phyloP scores from a whole-genome alignment of 2,888 invertebrate species.

The Epicampocera succincta region DNA sequence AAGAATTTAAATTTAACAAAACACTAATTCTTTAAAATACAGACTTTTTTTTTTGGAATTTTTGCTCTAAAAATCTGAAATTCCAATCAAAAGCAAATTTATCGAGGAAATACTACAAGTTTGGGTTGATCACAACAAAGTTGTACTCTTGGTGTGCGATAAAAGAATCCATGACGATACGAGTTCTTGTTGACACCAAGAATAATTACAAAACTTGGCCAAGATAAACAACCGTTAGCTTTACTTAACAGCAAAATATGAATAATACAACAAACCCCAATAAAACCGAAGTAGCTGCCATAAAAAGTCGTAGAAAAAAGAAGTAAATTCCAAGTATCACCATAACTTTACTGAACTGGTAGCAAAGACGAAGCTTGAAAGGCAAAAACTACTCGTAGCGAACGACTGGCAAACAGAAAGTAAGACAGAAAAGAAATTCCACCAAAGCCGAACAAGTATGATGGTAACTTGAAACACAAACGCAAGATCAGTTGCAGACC shows the following conservation, averaged over 20 bases:
- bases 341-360: not conserved
- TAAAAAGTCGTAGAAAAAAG: conserved; percentile 5
- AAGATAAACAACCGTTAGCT: conserved; percentile 40
- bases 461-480: conserved; percentile 77
- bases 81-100: no score
- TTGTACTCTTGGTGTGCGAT: no score
- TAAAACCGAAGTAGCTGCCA: not conserved
- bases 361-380: not conserved
- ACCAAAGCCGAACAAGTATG: conserved; percentile 73
- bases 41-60: no score
- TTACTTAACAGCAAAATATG: conserved; percentile 27
- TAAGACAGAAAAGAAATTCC: conserved; percentile 58
- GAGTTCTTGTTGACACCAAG: conserved; percentile 32
- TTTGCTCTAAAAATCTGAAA: no score
- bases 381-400: conserved; percentile 22
- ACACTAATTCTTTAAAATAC: no score
- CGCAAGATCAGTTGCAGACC: conserved; percentile 79
- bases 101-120: no score
- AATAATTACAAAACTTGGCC: conserved; percentile 19
- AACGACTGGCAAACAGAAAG: conserved; percentile 27
- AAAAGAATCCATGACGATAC: not conserved
- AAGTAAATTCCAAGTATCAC: conserved; percentile 25
- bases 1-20: no score
- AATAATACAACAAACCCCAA: conserved; percentile 20
- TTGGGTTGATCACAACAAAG: no score